A percentile compares a stretch with the other conserved stretches of the same genome.
phyloP scores from a whole-genome alignment of 2,113 vertebrate genomes.

The Nannobrachium achirus region DNA sequence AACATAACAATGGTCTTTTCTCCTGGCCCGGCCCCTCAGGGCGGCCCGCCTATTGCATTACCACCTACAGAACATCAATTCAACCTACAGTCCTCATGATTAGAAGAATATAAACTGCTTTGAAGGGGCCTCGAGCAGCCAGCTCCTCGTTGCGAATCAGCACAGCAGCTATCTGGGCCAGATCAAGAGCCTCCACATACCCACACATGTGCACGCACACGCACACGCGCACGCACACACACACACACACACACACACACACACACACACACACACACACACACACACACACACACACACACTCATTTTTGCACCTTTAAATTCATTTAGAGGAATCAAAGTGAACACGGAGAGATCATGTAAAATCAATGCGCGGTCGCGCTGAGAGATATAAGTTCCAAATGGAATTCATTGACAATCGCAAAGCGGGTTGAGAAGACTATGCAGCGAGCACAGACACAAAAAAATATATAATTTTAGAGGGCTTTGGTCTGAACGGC shows the following conservation, averaged over 20 bases:
- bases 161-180: conserved; percentile 15
- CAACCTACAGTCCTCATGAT: conserved; percentile 20
- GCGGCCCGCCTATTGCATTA: conserved; percentile 38
- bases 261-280: neutral
- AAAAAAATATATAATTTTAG: conserved; percentile 24
- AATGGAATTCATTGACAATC: conserved; percentile 35
- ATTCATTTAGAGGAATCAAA: conserved; percentile 25
- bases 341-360: conserved; percentile 23
- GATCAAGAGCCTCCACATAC: conserved; percentile 30
- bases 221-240: neutral
- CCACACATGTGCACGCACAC: neutral
- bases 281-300: neutral
- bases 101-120: conserved; percentile 37
- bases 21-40: conserved; percentile 43
- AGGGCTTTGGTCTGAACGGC: conserved; percentile 45
- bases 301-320: conserved; percentile 11
- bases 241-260: neutral
- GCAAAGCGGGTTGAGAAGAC: conserved; percentile 32
- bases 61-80: conserved; percentile 48
- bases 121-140: conserved; percentile 29
- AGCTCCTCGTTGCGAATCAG: conserved; percentile 31
- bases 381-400: conserved; percentile 3
- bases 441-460: conserved; percentile 30
- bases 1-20: conserved; percentile 33
- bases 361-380: conserved; percentile 28